These are phyloP conservation scores for Theristicus caerulescens DNA, from an alignment of 2,113 vertebrate species.

Conservation along the genomic window DNA sequence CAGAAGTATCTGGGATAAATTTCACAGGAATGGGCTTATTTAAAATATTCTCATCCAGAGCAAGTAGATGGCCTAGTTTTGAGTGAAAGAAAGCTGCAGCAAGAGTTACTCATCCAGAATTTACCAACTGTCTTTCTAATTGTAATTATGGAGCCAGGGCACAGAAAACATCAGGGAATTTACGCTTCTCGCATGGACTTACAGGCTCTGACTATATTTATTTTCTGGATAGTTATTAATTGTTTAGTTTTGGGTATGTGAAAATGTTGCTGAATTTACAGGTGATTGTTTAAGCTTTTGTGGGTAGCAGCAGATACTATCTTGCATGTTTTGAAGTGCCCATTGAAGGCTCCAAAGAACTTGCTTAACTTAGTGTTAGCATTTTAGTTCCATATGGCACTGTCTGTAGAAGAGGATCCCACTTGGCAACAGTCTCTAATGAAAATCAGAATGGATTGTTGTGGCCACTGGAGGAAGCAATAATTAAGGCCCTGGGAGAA, in stretches of 20 bases:
- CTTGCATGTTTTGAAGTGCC: fast-evolving
- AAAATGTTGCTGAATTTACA: background rate
- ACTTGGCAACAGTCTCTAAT: background rate
- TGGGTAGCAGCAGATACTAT: background rate
- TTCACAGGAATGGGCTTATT: background rate
- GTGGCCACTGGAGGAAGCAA: background rate
- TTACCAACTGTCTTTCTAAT: background rate
- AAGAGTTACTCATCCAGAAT: background rate
- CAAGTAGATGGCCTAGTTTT: background rate
- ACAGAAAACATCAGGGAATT: background rate
- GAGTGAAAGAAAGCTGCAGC: background rate
- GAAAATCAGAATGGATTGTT: background rate
- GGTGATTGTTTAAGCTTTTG: background rate
- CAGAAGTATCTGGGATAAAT: background rate
- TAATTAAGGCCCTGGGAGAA: background rate
- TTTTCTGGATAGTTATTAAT: background rate
- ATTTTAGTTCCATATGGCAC: background rate
- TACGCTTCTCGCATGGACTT: fast-evolving
- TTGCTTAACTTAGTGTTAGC: no score
- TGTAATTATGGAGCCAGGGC: background rate
- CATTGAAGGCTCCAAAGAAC: background rate
- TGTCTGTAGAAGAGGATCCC: background rate
- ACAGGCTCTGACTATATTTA: background rate
- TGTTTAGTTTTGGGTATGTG: background rate
- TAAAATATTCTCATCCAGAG: background rate